Conservation (phyloP, 1,140 invertebrate genomes). For the Lordiphosa clarofinis region DNA sequence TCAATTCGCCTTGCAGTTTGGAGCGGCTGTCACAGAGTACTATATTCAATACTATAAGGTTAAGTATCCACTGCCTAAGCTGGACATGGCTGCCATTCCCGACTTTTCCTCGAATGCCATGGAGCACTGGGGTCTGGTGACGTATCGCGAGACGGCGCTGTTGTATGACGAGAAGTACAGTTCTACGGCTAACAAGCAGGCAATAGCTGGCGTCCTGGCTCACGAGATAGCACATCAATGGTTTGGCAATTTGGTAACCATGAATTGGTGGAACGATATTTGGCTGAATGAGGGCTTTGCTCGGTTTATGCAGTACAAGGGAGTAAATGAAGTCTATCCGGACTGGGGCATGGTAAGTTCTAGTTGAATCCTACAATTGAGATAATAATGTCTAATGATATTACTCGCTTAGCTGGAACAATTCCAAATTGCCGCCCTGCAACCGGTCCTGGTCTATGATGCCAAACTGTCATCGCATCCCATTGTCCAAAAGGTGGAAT, state of each 20-base stretch:
- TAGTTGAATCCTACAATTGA: constrained; percentile 21
- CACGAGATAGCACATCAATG: constrained; percentile 97
- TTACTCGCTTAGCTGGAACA: constrained; percentile 82
- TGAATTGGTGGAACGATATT: constrained; percentile 95
- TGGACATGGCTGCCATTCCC: constrained; percentile 95
- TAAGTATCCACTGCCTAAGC: constrained; percentile 91
- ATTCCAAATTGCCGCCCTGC: constrained; percentile 87
- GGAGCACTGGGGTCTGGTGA: constrained; percentile 95
- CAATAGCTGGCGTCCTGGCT: constrained; percentile 88
- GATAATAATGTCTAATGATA: constrained; percentile 24
- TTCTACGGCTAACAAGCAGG: constrained; percentile 87
- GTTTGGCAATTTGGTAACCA: constrained; percentile 94
- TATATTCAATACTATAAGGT: constrained; percentile 93
- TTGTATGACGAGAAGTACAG: constrained; percentile 86
- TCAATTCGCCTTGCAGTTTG: constrained; percentile 88
- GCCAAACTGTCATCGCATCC: constrained; percentile 91
- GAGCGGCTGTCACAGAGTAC: constrained; percentile 89
- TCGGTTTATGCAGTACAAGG: constrained; percentile 91
- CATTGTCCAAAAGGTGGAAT: constrained; percentile 89
- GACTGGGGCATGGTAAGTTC: constrained; percentile 90
- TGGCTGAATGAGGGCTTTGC: constrained; percentile 97
- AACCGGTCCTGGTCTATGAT: constrained; percentile 88
- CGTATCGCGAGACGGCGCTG: constrained; percentile 90
- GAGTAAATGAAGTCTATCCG: constrained; percentile 85
- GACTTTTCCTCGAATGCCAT: constrained; percentile 97